These are phyloP conservation scores for Nysson spinosus DNA, from an alignment of 2,888 invertebrate genomes.

Conservation along the genomic window DNA sequence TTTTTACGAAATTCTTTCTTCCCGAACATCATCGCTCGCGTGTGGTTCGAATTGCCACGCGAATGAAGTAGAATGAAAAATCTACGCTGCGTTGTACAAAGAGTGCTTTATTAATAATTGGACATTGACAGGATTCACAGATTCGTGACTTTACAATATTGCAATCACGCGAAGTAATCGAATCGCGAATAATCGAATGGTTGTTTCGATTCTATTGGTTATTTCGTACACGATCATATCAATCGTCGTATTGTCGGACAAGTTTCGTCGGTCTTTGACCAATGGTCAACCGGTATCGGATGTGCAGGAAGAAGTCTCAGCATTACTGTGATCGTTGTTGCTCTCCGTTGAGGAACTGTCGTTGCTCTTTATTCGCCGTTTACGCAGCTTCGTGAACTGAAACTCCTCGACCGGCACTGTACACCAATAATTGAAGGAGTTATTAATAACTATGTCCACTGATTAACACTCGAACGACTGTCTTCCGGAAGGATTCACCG, in stretches of 20 bases:
- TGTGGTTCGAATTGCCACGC: too few relatives aligned
- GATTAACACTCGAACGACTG: background rate
- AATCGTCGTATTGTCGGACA: background rate
- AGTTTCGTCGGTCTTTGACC: conserved; percentile 20
- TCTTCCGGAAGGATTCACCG: conserved; percentile 10
- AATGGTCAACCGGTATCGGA: conserved; percentile 70
- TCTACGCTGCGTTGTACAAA: conserved; percentile 52
- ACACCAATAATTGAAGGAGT: conserved; percentile 65
- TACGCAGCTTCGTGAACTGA: conserved; percentile 75
- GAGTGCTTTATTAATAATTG: conserved; percentile 48
- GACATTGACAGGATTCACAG: conserved; percentile 46
- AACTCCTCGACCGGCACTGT: conserved; percentile 76
- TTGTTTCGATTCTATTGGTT: too few relatives aligned
- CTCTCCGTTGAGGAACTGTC: conserved; percentile 76
- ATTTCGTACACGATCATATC: background rate
- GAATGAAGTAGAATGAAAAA: background rate
- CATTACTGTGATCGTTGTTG: conserved; percentile 75
- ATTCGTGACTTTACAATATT: conserved; percentile 33
- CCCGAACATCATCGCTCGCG: too few relatives aligned
- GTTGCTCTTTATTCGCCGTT: conserved; percentile 73
- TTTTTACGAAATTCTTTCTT: too few relatives aligned
- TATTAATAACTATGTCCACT: conserved; percentile 48
- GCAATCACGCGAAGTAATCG: conserved; percentile 17
- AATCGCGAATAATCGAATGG: too few relatives aligned
- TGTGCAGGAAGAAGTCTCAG: conserved; percentile 72